A percentile compares a stretch with the other conserved stretches of the same genome.
phyloP scores from a whole-genome alignment of 2,113 vertebrate species.

The Burhinus oedicnemus region DNA sequence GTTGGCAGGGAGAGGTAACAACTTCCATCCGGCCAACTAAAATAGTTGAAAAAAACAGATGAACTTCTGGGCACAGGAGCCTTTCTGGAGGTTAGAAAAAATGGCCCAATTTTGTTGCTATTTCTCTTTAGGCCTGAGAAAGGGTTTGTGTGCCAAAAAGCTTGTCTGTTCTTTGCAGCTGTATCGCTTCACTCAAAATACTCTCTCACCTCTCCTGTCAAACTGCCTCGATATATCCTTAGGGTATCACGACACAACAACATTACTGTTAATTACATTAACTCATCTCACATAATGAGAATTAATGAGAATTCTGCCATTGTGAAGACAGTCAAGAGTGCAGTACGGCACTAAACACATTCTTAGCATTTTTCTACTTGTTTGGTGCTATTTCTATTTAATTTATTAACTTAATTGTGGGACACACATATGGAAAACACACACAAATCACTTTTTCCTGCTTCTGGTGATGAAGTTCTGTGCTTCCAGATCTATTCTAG shows the following conservation, averaged over 20 bases:
- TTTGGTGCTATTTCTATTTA: not conserved
- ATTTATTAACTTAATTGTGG: not conserved
- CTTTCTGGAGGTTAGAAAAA: not conserved
- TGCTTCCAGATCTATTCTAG: not conserved
- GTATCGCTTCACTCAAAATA: not conserved
- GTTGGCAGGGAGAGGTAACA: not conserved
- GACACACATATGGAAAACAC: not conserved
- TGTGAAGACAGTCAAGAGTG: not conserved
- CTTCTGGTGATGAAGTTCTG: not conserved
- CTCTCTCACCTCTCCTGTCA: not conserved
- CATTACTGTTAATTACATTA: constrained; percentile 32
- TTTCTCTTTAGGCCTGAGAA: not conserved
- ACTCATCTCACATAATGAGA: constrained; percentile 37
- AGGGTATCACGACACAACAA: not conserved
- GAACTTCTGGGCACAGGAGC: not conserved
- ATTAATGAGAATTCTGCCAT: constrained; percentile 31
- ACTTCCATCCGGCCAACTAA: not conserved
- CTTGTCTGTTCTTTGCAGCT: not conserved
- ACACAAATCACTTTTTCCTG: not conserved
- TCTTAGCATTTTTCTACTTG: constrained; percentile 11
- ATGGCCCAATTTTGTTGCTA: not conserved
- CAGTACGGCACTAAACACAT: not conserved
- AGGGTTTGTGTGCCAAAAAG: not conserved
- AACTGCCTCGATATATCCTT: not conserved
- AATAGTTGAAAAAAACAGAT: not conserved